Evolutionary conservation across 1,140 invertebrate species (phyloP).

Genomic region (Dendroctonus valens): DNA sequence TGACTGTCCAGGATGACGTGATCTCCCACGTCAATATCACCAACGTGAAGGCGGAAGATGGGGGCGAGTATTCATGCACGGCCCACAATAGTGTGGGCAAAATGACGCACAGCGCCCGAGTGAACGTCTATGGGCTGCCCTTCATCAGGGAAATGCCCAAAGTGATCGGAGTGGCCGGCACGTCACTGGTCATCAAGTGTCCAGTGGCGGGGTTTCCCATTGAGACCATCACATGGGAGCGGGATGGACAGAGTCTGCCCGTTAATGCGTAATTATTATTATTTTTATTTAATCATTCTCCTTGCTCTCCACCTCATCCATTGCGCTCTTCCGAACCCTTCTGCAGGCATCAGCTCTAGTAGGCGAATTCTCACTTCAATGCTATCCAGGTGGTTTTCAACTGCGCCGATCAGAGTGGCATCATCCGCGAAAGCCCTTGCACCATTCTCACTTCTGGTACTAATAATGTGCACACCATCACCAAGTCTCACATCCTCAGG

Average conservation of each 20-base stretch:
- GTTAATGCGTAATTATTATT: slow-evolving; percentile 72
- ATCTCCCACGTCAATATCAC: slow-evolving; percentile 94
- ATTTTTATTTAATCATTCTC: no score
- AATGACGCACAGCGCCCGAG: slow-evolving; percentile 75
- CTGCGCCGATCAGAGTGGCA: slow-evolving; percentile 54
- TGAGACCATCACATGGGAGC: slow-evolving; percentile 83
- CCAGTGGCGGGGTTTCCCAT: slow-evolving; percentile 93
- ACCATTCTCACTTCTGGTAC: slow-evolving; percentile 45
- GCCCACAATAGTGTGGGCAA: slow-evolving; percentile 78
- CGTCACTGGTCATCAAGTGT: slow-evolving; percentile 83
- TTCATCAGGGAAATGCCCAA: slow-evolving; percentile 89
- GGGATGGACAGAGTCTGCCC: slow-evolving; percentile 80
- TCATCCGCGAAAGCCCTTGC: slow-evolving; percentile 54
- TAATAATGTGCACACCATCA: slow-evolving; percentile 63
- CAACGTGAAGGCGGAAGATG: slow-evolving; percentile 83
- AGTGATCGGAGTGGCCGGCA: slow-evolving; percentile 85
- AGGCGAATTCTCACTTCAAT: slow-evolving; percentile 70
- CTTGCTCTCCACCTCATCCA: slow-evolving; percentile 44
- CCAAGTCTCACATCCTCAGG: slow-evolving; percentile 55
- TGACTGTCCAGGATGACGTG: slow-evolving; percentile 87
- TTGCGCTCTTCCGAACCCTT: slow-evolving; percentile 46
- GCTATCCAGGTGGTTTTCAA: slow-evolving; percentile 65
- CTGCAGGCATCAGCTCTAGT: slow-evolving; percentile 58
- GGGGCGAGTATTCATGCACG: slow-evolving; percentile 86
- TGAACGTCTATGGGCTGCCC: slow-evolving; percentile 90